Evolutionary conservation across 2,797 vertebrate species (phyloP).

Genomic region (Cynopterus sphinx): DNA sequence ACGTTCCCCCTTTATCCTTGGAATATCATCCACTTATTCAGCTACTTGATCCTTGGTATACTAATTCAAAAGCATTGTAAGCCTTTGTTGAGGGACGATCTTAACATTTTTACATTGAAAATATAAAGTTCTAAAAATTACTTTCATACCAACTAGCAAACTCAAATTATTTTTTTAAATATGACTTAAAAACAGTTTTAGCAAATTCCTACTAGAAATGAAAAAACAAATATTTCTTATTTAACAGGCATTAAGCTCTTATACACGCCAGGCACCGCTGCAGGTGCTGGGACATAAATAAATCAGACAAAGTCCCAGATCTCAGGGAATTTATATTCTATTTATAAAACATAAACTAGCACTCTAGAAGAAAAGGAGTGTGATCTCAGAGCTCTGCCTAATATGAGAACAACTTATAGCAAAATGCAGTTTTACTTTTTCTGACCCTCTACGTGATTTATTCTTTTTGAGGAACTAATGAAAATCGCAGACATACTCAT

Average conservation of each 20-base stretch:
- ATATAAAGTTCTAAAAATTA: slow-evolving; percentile 12
- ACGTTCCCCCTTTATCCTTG: not conserved
- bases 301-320: not conserved
- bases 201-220: not conserved
- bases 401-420: not conserved
- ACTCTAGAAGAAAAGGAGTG: not conserved
- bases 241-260: not conserved
- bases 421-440: slow-evolving; percentile 19
- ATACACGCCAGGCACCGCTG: not conserved
- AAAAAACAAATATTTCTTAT: not conserved
- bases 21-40: not conserved
- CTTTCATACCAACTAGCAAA: not conserved
- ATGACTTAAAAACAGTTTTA: not conserved
- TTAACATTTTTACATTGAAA: slow-evolving; percentile 4
- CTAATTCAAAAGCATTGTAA: not conserved
- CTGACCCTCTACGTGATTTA: not conserved
- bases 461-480: not conserved
- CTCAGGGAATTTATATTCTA: not conserved
- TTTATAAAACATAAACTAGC: slow-evolving; percentile 22
- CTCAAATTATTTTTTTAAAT: slow-evolving; percentile 18
- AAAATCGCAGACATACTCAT: not conserved
- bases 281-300: not conserved
- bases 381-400: not conserved
- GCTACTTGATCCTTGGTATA: not conserved
- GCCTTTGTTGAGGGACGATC: not conserved